Conservation (phyloP, 2,113 vertebrate genomes). For the Proteles cristata region DNA sequence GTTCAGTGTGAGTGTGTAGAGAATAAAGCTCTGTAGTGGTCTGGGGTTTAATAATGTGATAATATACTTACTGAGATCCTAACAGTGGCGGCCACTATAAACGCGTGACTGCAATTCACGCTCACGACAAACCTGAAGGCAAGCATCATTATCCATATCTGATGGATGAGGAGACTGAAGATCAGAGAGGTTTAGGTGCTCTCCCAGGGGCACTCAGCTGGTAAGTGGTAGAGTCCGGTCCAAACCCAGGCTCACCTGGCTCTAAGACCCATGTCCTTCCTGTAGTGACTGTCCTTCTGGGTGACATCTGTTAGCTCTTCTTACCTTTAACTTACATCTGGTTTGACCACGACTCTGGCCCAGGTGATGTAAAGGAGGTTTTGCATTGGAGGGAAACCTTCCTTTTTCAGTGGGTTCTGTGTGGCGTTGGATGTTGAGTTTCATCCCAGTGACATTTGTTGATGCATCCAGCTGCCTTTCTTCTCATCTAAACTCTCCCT, state of each 20-base stretch:
- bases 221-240: neutral
- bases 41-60: neutral
- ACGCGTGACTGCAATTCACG: no score
- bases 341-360: neutral
- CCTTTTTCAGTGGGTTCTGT: neutral
- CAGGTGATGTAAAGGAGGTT: neutral
- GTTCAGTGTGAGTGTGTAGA: neutral
- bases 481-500: neutral
- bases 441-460: neutral
- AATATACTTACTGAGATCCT: neutral
- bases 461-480: accelerated
- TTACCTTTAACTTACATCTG: neutral
- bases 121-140: neutral
- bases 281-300: neutral
- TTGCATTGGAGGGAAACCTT: neutral
- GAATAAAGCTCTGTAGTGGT: neutral
- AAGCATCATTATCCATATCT: neutral
- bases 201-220: no score
- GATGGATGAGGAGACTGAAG: neutral
- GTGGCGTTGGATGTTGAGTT: neutral
- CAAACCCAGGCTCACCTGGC: neutral
- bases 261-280: neutral
- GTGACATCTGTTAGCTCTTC: neutral
- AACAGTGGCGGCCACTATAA: accelerated
- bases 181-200: neutral